Evolutionary conservation across 1,140 invertebrate genomes (phyloP), one percentile per base, ranked within the genome.

Genomic region (Drosophila bifasciata): DNA sequence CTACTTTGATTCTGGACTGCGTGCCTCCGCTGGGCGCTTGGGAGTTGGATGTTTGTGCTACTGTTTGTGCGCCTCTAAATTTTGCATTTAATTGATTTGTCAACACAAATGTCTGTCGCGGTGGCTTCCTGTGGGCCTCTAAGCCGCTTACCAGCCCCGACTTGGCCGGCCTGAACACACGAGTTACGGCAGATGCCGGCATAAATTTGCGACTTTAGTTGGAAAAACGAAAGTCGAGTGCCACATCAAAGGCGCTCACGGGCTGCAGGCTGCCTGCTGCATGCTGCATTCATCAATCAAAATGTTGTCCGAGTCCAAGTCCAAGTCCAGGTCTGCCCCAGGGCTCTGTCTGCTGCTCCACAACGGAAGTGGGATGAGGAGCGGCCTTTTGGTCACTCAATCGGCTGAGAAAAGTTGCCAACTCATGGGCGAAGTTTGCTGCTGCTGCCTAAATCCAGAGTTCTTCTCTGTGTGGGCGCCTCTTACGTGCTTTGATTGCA

Each of bases 1-100:
- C 32, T 4, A 17, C 17, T 39, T 23, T 32, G 44, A 23, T n/a
- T 32, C 23, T 4, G 41, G 21, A 28, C 57, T 57, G 28, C 39
- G 45, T 64, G 51, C 41, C 41, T 16, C 23, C 17, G 43, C 46
- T 40, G 40, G n/a, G 17, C 25, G 23, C 43, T 45, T 51, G 28
- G 23, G 1, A 32, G 13, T 13, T 13, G n/a, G 48, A 19, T 56
- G 46, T 16, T 52, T 25, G 15, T 39, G 83, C 83, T 81, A 88
- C 81, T 88, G 83, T 79, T 21, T 61, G 66, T 69, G 61, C 64
- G 67, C 75, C 79, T 83, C 72, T 88, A 88, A 88, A 88, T 88
- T 79, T 79, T 13, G 39, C 71, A 88, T 88, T 88, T 88, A 88
- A 88, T 88, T 88, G 83, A 88, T 88, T 88, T 88, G 83, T 88